phyloP scores from a whole-genome alignment of 2,113 vertebrate species.

The Sinocyclocheilus maitianheensis region DNA sequence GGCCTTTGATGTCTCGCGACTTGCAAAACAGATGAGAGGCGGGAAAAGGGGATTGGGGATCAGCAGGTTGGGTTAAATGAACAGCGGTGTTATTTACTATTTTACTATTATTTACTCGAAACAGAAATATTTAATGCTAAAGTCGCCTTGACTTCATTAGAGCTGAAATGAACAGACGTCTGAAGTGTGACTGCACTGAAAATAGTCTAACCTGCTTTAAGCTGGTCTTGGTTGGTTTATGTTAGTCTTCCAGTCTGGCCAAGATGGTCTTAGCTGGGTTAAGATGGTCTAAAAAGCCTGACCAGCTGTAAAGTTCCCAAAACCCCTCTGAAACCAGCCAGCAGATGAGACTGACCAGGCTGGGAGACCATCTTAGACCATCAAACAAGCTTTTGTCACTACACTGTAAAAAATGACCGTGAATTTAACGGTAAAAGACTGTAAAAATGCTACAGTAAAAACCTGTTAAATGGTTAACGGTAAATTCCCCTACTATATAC shows the following conservation, averaged over 20 bases:
- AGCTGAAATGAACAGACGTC: neutral
- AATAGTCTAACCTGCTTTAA: neutral
- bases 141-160: constrained; percentile 11
- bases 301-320: too few species aligned
- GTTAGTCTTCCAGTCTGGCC: neutral
- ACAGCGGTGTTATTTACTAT: constrained; percentile 21
- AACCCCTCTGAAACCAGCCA: too few species aligned
- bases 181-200: neutral
- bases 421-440: too few species aligned
- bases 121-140: neutral
- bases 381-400: too few species aligned
- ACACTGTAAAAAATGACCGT: too few species aligned
- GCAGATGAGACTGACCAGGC: too few species aligned
- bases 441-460: too few species aligned
- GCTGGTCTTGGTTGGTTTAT: neutral
- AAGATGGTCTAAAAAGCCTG: too few species aligned
- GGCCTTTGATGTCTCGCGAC: constrained; percentile 58
- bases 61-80: constrained; percentile 39
- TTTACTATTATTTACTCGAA: neutral
- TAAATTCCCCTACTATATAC: too few species aligned
- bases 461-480: too few species aligned
- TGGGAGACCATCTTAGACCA: too few species aligned
- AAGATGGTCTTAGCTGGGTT: too few species aligned
- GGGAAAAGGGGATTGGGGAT: constrained; percentile 37
- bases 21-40: constrained; percentile 43